These are phyloP conservation scores for Ambastaia sidthimunki DNA, from an alignment of 2,797 vertebrate genomes.

Conservation along the genomic window DNA sequence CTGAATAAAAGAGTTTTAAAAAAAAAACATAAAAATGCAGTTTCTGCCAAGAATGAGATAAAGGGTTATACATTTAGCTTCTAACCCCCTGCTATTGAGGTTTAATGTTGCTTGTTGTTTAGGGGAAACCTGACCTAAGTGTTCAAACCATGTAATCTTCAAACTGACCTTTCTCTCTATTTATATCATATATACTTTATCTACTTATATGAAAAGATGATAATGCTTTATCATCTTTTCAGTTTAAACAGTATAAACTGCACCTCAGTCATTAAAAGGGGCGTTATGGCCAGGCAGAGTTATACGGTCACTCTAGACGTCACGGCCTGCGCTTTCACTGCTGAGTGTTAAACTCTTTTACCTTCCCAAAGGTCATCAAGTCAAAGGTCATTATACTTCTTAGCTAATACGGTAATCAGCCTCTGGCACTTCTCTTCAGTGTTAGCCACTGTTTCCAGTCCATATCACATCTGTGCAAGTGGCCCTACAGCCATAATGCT, in stretches of 20 bases:
- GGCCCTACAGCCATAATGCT: not conserved
- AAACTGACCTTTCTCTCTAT: not conserved
- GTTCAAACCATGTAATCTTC: conserved; percentile 7
- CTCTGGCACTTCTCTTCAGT: not conserved
- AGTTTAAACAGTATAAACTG: not conserved
- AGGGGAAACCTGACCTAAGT: not conserved
- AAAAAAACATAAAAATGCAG: no score
- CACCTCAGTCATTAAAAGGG: not conserved
- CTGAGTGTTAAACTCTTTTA: not conserved
- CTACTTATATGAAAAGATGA: no score
- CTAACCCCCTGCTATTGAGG: not conserved
- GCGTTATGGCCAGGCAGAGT: not conserved
- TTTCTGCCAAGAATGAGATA: no score
- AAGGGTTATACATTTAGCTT: no score
- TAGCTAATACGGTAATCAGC: not conserved
- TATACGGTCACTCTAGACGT: not conserved
- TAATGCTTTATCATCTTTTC: not conserved
- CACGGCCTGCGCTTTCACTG: not conserved
- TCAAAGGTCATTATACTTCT: conserved; percentile 1
- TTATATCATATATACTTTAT: no score
- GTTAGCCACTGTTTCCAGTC: not conserved
- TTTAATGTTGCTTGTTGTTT: conserved; percentile 23
- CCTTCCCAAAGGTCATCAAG: not conserved
- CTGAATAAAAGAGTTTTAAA: no score
- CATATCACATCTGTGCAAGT: conserved; percentile 1